Evolutionary conservation across 2,113 vertebrate species (phyloP), one percentile per base, ranked within the genome.

Genomic region (Gymnorhina tibicen): DNA sequence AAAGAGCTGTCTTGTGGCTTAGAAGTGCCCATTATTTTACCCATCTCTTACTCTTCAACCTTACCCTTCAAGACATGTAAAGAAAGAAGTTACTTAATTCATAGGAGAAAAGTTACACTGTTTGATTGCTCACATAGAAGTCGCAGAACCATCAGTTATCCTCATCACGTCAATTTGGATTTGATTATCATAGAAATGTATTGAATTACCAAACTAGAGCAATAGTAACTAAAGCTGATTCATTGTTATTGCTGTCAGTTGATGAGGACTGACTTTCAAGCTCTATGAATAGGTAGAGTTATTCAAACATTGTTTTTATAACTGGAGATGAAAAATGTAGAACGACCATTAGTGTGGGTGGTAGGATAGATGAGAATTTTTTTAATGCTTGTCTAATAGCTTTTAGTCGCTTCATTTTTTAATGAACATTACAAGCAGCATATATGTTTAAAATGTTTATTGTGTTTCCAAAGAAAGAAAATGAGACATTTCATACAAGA

Each of bases 181-280:
- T 95, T 97, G 97, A 98, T 98, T 97, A 97, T 98, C 94, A 94
- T 81, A 97, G 96, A 97, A 92, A 97, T 96, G 94, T 91, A 97
- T 91, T 96, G 97, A 97, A 97, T 97, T 98, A 97, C 97, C 95
- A 97, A 97, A 95, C 96, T 95, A 74, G 64, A 96, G 93, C 91
- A 95, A 85, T 93, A 95, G 97, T 95, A 97, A 93, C 97, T 97
- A 96, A 97, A 97, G 95, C 95, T 97, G 97, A 98, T 98, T 97
- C 97, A 98, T 94, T 97, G 96, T 97, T 97, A 95, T 91, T 97
- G 96, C 95, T 97, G 95, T 95, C 95, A 89, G 93, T 96, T 96
- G 96, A 97, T 97, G 93, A 95, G 91, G 87, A 95, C 96, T 96
- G 95, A 95, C 93, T 97, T 97, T 95, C 73, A 96, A 95, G 78